A percentile compares a stretch with the other conserved stretches of the same genome.
phyloP scores from a whole-genome alignment of 2,113 vertebrate species.

The Hirundichthys speculiger region DNA sequence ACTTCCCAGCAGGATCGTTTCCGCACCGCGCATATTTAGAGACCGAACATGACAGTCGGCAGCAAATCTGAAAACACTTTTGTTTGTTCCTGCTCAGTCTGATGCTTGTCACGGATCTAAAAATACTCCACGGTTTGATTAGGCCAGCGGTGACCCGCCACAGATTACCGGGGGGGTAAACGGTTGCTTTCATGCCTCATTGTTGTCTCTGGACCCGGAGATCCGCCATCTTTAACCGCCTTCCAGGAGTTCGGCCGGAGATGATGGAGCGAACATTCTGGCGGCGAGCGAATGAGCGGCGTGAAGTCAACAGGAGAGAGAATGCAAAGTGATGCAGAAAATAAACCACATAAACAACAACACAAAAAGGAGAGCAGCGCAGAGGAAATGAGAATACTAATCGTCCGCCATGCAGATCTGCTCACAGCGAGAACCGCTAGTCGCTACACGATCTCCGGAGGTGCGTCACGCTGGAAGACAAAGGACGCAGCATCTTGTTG shows the following conservation, averaged over 20 bases:
- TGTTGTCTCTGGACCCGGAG: conserved; percentile 49
- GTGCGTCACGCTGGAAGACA: neutral
- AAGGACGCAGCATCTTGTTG: conserved; percentile 5
- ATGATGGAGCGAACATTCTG: no score
- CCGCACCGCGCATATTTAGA: conserved; percentile 52
- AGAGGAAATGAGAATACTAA: conserved; percentile 29
- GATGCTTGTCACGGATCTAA: conserved; percentile 59
- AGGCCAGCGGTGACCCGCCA: conserved; percentile 67
- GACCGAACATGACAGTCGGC: conserved; percentile 73
- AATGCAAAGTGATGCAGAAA: conserved; percentile 28
- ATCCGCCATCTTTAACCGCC: conserved; percentile 34
- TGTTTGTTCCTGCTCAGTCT: conserved; percentile 70
- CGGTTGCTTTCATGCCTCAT: conserved; percentile 50
- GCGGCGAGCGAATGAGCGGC: conserved; percentile 31
- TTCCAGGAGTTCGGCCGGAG: no score
- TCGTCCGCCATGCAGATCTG: conserved; percentile 23
- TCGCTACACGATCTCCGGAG: conserved; percentile 1
- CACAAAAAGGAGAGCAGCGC: conserved; percentile 17
- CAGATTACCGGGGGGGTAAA: conserved; percentile 51
- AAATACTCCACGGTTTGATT: conserved; percentile 75
- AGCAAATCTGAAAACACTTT: conserved; percentile 70
- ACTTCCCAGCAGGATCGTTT: conserved; percentile 66
- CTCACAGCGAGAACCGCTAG: conserved; percentile 23
- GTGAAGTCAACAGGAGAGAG: conserved; percentile 1
- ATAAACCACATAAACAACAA: conserved; percentile 19